Conservation (phyloP, 2,797 vertebrate genomes). For the Enteromius paludinosus region DNA sequence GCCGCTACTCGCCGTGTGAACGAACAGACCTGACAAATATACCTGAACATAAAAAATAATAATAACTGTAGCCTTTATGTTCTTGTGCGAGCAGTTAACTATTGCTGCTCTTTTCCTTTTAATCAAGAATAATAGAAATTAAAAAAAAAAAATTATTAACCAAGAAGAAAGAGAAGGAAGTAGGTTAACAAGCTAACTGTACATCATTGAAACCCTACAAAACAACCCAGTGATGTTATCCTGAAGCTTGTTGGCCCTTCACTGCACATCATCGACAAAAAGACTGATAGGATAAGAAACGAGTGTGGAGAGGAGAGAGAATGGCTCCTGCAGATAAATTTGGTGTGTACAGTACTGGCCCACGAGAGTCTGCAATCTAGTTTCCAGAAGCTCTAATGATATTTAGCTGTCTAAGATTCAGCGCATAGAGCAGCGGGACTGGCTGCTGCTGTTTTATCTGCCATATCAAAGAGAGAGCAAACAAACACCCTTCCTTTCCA, state of each 20-base stretch:
- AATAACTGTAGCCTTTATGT: neutral
- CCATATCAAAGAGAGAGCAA: constrained; percentile 50
- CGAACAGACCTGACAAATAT: no score
- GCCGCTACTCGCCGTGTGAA: no score
- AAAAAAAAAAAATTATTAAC: constrained; percentile 59
- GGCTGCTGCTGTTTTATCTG: constrained; percentile 51
- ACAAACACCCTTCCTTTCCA: constrained; percentile 40
- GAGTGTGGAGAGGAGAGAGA: neutral
- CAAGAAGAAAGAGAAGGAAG: constrained; percentile 40
- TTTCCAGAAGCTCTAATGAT: constrained; percentile 45
- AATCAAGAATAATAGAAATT: constrained; percentile 12
- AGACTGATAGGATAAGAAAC: constrained; percentile 44
- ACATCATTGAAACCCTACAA: neutral
- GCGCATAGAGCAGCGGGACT: constrained; percentile 23
- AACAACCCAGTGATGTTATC: constrained; percentile 43
- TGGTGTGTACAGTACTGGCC: constrained; percentile 40
- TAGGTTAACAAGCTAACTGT: constrained; percentile 6
- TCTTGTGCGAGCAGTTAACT: constrained; percentile 32
- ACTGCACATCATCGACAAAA: neutral
- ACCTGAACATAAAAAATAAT: no score
- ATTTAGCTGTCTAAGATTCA: constrained; percentile 48
- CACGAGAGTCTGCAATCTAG: constrained; percentile 32
- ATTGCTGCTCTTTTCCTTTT: constrained; percentile 20
- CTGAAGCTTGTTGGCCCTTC: constrained; percentile 6
- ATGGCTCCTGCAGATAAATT: constrained; percentile 51